These are phyloP conservation scores for Platyura marginata DNA, from an alignment of 1,140 invertebrate species.

Conservation along the genomic window DNA sequence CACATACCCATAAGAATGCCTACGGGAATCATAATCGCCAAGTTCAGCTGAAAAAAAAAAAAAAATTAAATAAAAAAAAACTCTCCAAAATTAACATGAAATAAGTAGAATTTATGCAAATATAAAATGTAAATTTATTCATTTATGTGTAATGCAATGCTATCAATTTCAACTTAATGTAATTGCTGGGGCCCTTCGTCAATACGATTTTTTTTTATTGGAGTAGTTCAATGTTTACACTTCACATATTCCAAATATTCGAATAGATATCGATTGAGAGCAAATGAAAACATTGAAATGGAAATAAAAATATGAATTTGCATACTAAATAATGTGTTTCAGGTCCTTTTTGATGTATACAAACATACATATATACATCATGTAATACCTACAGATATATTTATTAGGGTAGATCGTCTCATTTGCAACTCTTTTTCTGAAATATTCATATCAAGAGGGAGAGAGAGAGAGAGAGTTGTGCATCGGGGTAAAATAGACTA, in stretches of 20 bases:
- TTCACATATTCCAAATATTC: neutral
- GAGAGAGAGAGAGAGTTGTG: too few species aligned
- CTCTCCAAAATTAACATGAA: slow-evolving; percentile 2
- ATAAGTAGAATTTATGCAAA: slow-evolving; percentile 3
- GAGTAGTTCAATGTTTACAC: neutral
- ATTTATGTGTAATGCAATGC: neutral
- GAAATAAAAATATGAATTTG: neutral
- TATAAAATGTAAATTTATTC: neutral
- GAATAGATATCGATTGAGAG: neutral
- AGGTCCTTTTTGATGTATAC: too few species aligned
- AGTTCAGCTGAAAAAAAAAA: slow-evolving; percentile 67
- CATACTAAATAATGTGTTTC: too few species aligned
- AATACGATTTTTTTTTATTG: neutral
- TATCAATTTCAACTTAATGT: neutral
- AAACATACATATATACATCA: too few species aligned
- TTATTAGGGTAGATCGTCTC: too few species aligned
- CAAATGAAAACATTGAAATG: neutral
- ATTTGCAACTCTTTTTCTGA: too few species aligned
- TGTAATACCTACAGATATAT: too few species aligned
- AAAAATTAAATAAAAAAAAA: slow-evolving; percentile 1
- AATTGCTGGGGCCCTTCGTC: neutral
- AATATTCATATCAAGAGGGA: too few species aligned
- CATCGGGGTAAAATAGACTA: too few species aligned
- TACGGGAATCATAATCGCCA: slow-evolving; percentile 84
- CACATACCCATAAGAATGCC: slow-evolving; percentile 81